Conservation (phyloP, 2,888 invertebrate species). For the Ophion ventricosus region DNA sequence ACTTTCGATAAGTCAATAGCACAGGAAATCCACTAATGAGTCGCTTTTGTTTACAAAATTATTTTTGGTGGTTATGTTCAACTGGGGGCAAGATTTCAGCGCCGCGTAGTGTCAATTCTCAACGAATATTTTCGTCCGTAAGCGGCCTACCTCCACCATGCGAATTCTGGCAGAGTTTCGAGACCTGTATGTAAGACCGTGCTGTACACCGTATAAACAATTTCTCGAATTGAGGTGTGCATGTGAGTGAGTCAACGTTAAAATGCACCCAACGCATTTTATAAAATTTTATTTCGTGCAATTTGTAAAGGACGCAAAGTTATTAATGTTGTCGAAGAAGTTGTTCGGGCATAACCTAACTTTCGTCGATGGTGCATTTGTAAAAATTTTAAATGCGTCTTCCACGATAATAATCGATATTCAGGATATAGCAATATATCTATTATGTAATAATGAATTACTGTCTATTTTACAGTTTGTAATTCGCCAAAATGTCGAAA, state of each 20-base stretch:
- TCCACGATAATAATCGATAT: background rate
- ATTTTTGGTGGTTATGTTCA: too few relatives aligned
- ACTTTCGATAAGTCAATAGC: too few relatives aligned
- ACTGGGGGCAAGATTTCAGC: too few relatives aligned
- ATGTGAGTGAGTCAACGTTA: constrained; percentile 16
- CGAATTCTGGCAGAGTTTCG: too few relatives aligned
- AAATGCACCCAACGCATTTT: background rate
- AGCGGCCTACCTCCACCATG: too few relatives aligned
- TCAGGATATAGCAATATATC: background rate
- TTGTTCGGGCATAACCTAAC: constrained; percentile 9
- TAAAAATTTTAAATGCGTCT: background rate
- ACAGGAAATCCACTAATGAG: too few relatives aligned
- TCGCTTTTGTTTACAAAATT: too few relatives aligned
- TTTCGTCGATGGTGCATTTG: background rate
- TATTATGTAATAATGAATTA: background rate
- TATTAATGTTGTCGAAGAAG: background rate
- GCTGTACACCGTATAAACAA: background rate
- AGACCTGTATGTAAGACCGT: too few relatives aligned
- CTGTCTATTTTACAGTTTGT: constrained; percentile 1
- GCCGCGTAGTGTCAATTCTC: too few relatives aligned
- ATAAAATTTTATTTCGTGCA: background rate
- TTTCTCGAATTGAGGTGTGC: background rate
- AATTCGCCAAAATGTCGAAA: constrained; percentile 83
- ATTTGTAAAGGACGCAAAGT: background rate
- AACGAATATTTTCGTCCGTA: too few relatives aligned